These are phyloP conservation scores for Oreotrochilus melanogaster DNA, from an alignment of 2,113 vertebrate species.

Conservation along the genomic window DNA sequence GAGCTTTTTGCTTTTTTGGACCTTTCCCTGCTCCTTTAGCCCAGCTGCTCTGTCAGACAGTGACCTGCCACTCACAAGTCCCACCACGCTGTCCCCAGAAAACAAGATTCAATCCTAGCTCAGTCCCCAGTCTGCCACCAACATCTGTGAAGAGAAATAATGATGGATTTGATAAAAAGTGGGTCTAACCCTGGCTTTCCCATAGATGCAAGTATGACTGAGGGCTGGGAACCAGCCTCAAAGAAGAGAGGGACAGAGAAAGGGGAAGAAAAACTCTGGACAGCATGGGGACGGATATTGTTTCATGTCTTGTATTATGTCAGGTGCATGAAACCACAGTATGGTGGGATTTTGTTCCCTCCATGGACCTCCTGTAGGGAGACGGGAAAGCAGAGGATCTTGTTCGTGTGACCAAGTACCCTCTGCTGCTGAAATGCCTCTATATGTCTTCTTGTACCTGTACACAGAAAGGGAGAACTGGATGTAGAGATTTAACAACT, in stretches of 20 bases:
- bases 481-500: not conserved
- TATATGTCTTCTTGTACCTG: not conserved
- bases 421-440: not conserved
- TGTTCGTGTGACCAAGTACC: not conserved
- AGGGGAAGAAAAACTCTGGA: not conserved
- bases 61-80: not conserved
- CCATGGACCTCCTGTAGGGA: not conserved
- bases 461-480: not conserved
- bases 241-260: not conserved
- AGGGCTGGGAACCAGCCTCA: not conserved
- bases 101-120: not conserved
- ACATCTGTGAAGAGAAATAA: not conserved
- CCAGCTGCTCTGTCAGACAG: not conserved
- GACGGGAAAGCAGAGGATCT: not conserved
- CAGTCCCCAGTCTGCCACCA: not conserved
- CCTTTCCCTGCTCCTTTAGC: not conserved
- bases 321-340: fast-evolving
- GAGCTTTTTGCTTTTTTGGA: not conserved
- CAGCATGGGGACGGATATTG: not conserved
- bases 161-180: not conserved
- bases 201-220: not conserved
- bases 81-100: not conserved
- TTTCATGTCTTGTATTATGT: not conserved
- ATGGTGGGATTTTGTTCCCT: not conserved
- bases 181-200: not conserved